phyloP scores from a whole-genome alignment of 2,888 invertebrate species.

The Rotaria macrura region DNA sequence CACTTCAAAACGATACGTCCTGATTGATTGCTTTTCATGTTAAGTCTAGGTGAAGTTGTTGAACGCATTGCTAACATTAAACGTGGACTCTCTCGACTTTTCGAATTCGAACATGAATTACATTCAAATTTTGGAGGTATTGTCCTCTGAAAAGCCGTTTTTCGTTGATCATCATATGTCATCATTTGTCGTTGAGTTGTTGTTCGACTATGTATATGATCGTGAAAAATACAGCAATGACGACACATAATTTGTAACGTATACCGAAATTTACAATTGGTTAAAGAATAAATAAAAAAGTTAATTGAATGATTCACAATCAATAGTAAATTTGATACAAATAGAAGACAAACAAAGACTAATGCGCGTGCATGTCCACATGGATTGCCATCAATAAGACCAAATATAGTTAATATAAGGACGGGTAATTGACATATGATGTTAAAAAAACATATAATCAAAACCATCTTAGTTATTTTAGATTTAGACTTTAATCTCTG shows the following conservation, averaged over 20 bases:
- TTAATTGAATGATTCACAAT: neutral
- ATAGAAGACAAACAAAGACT: neutral
- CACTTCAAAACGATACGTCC: neutral
- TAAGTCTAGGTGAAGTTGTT: neutral
- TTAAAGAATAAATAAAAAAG: constrained; percentile 14
- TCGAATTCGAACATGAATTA: neutral
- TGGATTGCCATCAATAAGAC: neutral
- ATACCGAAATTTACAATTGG: neutral
- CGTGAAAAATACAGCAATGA: neutral
- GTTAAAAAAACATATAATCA: constrained; percentile 12
- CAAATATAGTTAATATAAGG: neutral
- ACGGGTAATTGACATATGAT: constrained; percentile 10
- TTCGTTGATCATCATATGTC: neutral
- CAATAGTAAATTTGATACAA: neutral
- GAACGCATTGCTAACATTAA: neutral
- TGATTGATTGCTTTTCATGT: neutral
- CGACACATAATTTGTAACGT: neutral
- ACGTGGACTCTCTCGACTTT: neutral
- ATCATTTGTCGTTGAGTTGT: neutral
- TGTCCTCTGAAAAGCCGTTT: neutral
- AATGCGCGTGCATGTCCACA: neutral
- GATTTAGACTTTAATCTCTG: neutral
- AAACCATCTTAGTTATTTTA: neutral
- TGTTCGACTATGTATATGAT: neutral
- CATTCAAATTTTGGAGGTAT: neutral